Evolutionary conservation across 2,888 invertebrate species (phyloP), one percentile per base, ranked within the genome.

Genomic region (Thalpophila matura): DNA sequence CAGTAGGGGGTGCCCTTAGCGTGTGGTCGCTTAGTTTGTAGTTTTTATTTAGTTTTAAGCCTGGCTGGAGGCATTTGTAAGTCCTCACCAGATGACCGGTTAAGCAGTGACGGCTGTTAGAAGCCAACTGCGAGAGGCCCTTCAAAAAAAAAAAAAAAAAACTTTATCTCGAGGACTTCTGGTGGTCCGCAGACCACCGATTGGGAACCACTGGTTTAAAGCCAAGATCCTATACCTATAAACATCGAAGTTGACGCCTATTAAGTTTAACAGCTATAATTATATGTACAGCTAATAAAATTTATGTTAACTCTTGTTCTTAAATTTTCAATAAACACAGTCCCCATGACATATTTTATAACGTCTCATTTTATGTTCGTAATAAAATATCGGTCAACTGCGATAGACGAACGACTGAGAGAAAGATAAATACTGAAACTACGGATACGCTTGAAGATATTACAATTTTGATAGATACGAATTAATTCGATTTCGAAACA

Each of bases 291-390:
- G 31, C 43, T 38, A 57, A 65, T 65, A 45, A 57, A 66, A 67
- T 66, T 66, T 66, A 66, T 66, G 59, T 67, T 45, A 67, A 61
- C 38, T 45, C 54, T 61, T 35, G 38, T 62, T 62, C 37, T 55
- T 57, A 56, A 60, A 49, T 63, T 67, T 62, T 69, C 54, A 62
- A 68, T 68, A 68, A 72, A 73, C 62, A 68, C 67, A 63, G 58
- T 72, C 50, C 27, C 64, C 58, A 42, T 61, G 73, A 58, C 63
- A 61, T 63, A 68, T 57, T 57, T 74, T 58, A 73, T 73, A 55
- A 60, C 49, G 46, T 10, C 26, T 47, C 38, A 42, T 68, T 73
- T 73, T 64, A 74, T 62, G 61, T 49, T 9, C 22, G 43, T 69
- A 77, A 70, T 70, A 62, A 62, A 65, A 64, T 57, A 60, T 40